Evolutionary conservation across 2,797 vertebrate species (phyloP).

Genomic region (Galago senegalensis): DNA sequence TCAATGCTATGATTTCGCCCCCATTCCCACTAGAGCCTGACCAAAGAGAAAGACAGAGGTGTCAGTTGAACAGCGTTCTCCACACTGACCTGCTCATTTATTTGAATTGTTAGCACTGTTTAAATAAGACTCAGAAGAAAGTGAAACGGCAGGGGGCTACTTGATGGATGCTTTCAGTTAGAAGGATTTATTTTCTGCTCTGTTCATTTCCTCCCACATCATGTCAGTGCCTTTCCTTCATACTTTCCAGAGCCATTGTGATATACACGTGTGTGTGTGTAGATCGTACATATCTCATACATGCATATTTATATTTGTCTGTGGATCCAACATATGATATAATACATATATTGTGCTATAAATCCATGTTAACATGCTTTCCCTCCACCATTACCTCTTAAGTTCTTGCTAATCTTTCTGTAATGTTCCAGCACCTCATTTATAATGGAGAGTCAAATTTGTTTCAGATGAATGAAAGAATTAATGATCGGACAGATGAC

Average conservation of each 20-base stretch:
- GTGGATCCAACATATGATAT: background rate
- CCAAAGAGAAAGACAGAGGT: slow-evolving; percentile 11
- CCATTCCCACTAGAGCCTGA: background rate
- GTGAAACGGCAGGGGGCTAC: background rate
- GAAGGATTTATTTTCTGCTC: background rate
- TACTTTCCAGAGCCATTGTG: background rate
- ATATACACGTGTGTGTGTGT: background rate
- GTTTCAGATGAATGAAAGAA: background rate
- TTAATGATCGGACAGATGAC: background rate
- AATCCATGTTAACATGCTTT: background rate
- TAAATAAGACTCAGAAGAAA: slow-evolving; percentile 33
- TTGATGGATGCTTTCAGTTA: background rate
- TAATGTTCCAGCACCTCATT: background rate
- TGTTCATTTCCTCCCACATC: background rate
- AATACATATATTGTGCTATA: background rate
- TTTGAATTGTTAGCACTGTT: slow-evolving; percentile 9
- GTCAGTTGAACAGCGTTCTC: background rate
- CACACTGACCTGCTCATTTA: background rate
- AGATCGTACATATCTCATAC: background rate
- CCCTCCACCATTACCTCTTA: background rate
- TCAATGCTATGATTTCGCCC: background rate
- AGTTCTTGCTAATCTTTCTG: background rate
- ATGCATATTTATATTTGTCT: background rate
- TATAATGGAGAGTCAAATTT: background rate
- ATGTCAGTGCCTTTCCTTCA: background rate